phyloP scores from a whole-genome alignment of 2,797 vertebrate genomes.

The Phataginus tetradactyla region DNA sequence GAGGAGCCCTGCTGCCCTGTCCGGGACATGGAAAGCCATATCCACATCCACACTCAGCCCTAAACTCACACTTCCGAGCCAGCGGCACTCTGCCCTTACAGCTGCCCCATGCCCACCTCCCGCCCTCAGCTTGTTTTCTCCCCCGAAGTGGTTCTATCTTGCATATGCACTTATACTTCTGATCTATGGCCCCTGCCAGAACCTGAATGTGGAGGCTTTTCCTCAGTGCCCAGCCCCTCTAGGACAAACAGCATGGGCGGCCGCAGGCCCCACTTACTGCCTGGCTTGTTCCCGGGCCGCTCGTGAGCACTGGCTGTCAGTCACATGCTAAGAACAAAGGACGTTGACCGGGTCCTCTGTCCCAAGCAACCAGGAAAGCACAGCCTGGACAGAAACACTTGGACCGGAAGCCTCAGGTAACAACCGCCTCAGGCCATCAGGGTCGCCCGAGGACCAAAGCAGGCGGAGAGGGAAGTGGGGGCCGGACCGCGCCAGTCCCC shows the following conservation, averaged over 20 bases:
- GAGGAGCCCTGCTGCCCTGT: background rate
- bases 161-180: too few relatives aligned
- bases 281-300: background rate
- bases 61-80: too few relatives aligned
- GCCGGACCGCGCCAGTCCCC: background rate
- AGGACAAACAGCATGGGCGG: fast-evolving
- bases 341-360: fast-evolving
- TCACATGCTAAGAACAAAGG: too few relatives aligned
- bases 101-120: too few relatives aligned
- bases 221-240: background rate
- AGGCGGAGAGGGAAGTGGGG: fast-evolving
- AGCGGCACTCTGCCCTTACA: too few relatives aligned
- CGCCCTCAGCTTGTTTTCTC: too few relatives aligned
- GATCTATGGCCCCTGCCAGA: background rate
- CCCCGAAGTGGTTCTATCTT: too few relatives aligned
- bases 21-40: too few relatives aligned
- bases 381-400: fast-evolving
- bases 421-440: background rate
- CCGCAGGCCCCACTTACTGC: fast-evolving
- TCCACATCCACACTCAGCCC: too few relatives aligned
- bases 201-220: fast-evolving
- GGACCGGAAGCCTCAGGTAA: background rate
- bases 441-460: background rate
- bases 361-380: background rate
- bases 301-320: background rate